phyloP scores from a whole-genome alignment of 1,140 invertebrate genomes.

The Drosophila leontia region DNA sequence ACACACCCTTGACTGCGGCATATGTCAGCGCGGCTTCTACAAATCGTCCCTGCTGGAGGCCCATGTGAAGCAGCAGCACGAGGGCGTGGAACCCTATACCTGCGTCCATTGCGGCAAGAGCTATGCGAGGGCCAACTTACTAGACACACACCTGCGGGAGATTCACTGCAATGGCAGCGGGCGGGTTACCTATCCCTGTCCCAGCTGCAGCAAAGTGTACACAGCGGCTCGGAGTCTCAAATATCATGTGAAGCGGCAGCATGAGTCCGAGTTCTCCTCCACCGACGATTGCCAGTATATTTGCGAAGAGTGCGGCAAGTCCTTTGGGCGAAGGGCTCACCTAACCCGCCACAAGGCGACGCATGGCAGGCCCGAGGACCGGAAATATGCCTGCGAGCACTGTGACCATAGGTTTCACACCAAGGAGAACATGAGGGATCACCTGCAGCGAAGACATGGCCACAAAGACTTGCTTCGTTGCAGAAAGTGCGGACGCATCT shows the following conservation, averaged over 20 bases:
- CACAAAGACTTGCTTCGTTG: conserved; percentile 32
- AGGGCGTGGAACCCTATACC: conserved; percentile 58
- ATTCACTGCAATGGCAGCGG: conserved; percentile 30
- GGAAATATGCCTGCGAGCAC: conserved; percentile 30
- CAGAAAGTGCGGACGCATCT: conserved; percentile 52
- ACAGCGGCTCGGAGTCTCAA: conserved; percentile 62
- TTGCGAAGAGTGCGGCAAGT: conserved; percentile 66
- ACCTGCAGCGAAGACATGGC: conserved; percentile 41
- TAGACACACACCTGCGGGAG: conserved; percentile 45
- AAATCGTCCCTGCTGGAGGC: conserved; percentile 61
- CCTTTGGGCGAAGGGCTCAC: conserved; percentile 44
- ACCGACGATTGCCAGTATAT: conserved; percentile 10
- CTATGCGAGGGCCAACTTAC: conserved; percentile 48
- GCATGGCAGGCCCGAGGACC: conserved; percentile 31
- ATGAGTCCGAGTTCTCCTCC: conserved; percentile 9
- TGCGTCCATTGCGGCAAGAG: conserved; percentile 53
- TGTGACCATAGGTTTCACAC: conserved; percentile 62
- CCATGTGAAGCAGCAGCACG: conserved; percentile 60
- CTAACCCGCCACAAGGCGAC: conserved; percentile 60
- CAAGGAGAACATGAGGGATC: conserved; percentile 63
- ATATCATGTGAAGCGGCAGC: conserved; percentile 56
- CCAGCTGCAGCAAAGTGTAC: conserved; percentile 58
- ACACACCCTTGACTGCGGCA: conserved; percentile 52
- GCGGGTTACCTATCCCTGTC: conserved; percentile 39
- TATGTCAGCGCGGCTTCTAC: conserved; percentile 65